Conservation (phyloP, 2,113 vertebrate genomes). For the Bujurquina vittata region DNA sequence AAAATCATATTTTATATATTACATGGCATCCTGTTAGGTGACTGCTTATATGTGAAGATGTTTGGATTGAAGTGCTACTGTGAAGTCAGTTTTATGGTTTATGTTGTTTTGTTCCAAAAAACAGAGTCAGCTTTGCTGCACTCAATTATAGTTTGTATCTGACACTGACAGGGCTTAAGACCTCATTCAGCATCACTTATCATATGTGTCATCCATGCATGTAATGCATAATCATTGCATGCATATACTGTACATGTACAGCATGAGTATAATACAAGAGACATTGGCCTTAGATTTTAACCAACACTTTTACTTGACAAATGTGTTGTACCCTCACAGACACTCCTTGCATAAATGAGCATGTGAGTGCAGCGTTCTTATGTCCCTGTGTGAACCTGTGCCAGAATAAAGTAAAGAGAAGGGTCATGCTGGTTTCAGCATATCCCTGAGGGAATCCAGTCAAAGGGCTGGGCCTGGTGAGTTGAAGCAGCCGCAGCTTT, state of each 20-base stretch:
- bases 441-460: slow-evolving; percentile 20
- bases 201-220: not conserved
- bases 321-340: not conserved
- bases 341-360: not conserved
- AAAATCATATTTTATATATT: too few species aligned
- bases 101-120: too few species aligned
- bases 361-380: not conserved
- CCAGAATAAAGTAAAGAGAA: slow-evolving; percentile 16
- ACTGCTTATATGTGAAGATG: too few species aligned
- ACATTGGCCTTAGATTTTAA: not conserved
- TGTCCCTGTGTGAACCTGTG: not conserved
- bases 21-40: too few species aligned
- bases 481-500: slow-evolving; percentile 23
- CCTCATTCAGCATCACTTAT: not conserved
- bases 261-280: not conserved
- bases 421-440: slow-evolving; percentile 35
- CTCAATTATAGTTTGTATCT: not conserved
- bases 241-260: not conserved
- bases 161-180: not conserved
- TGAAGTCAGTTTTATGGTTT: too few species aligned
- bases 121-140: not conserved
- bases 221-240: not conserved
- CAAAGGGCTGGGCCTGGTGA: slow-evolving; percentile 34
- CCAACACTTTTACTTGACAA: not conserved
- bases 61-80: too few species aligned